Evolutionary conservation across 2,797 vertebrate genomes (phyloP), one percentile per base, ranked within the genome.

Genomic region (Erithacus rubecula): DNA sequence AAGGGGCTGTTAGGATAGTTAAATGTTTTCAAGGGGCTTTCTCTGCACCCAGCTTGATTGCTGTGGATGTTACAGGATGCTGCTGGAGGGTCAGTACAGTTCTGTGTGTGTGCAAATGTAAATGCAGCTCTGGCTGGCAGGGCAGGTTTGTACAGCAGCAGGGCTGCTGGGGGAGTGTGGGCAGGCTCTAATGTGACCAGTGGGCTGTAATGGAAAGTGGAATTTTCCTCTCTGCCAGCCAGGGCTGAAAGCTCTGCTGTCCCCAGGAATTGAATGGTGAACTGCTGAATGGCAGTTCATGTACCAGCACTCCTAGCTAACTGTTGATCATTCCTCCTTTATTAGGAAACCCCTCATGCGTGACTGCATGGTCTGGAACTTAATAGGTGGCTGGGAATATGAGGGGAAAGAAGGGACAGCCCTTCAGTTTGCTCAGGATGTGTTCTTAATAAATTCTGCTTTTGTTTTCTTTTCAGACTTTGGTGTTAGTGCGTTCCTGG

Each of bases 401-500:
- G 65, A 80, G 65, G 64, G 71, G 78, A 56, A 41, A 47, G 67
- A 41, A 56, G 71, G 83, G 53, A 19, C 76, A 91, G 9, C 58
- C 79, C 55, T 86, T 81, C 55, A 37, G 32, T 71, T 86, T 90
- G 76, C 44, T 92, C 3, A 0, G 83, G 77, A 32, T 85, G 24
- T 86, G 88, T 92, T 84, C 39, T 75, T 89, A 83, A 77, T 83
- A 34, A 70, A 59, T 49, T 51, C 53, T 91, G 30, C 2, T 16
- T 39, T 94, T 71, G 23, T 82, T 74, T 87, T 36, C 82, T 37
- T 97, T 94, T 69, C 97, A 99, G 99, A 99, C 94, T 99, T 99
- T 1, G 99, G 99, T 23, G 99, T 99, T 87, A 99, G 99, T 46
- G 99, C 99, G 13, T 99, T 99, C 97, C 97, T 99, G 97, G 98